A percentile compares a stretch with the other conserved stretches of the same genome.
Conservation (phyloP, 2,888 invertebrate species). For the Pyrrhia umbra region DNA sequence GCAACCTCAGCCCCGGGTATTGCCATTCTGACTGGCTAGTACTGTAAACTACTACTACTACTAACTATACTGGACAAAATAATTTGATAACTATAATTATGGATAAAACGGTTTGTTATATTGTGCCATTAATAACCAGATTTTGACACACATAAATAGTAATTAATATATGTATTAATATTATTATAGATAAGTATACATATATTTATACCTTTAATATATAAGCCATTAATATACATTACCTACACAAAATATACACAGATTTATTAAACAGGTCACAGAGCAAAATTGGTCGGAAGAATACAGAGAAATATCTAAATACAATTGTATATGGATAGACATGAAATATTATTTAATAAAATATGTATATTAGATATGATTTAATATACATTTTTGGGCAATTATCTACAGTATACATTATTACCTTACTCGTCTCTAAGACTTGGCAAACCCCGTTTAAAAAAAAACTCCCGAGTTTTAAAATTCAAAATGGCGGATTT, state of each 20-base stretch:
- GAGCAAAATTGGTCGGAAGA: slow-evolving; percentile 67
- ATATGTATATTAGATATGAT: slow-evolving; percentile 67
- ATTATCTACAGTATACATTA: slow-evolving; percentile 76
- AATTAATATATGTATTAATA: not conserved
- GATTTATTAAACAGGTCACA: slow-evolving; percentile 48
- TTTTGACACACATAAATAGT: not conserved
- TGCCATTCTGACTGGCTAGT: not conserved
- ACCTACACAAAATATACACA: slow-evolving; percentile 39
- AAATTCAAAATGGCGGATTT: slow-evolving; percentile 64
- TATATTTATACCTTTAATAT: slow-evolving; percentile 19
- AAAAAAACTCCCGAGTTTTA: slow-evolving; percentile 63
- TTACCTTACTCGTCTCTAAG: slow-evolving; percentile 55
- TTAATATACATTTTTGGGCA: slow-evolving; percentile 70
- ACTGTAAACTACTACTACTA: not conserved
- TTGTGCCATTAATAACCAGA: not conserved
- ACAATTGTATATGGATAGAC: slow-evolving; percentile 58
- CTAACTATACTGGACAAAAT: not conserved
- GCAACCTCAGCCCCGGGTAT: too few relatives aligned
- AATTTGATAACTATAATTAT: not conserved
- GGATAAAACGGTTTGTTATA: not conserved
- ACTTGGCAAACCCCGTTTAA: slow-evolving; percentile 56
- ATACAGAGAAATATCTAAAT: slow-evolving; percentile 59
- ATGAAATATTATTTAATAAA: slow-evolving; percentile 60
- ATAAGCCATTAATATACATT: slow-evolving; percentile 31
- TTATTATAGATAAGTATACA: slow-evolving; percentile 11